Evolutionary conservation across 2,888 invertebrate species (phyloP), one percentile per base, ranked within the genome.

Genomic region (Lingula anatina): DNA sequence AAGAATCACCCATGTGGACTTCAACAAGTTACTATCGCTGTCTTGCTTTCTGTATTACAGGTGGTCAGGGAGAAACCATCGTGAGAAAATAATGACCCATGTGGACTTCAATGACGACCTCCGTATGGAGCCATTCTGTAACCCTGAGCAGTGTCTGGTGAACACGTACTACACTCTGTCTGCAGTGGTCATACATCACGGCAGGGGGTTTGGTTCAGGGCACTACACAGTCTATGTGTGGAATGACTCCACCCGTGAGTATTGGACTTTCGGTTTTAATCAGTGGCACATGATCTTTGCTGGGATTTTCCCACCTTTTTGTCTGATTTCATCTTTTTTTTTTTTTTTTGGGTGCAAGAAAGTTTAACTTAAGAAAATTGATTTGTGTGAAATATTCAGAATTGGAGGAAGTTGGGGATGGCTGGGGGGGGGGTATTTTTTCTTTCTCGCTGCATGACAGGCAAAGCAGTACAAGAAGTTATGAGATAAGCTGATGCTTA

Each of bases 201-300:
- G 76, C 5, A 57, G 66, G 44, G 73, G 73, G 3, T 75, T 76
- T 48, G 68, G 71, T 9, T 73, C 71, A 12, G 76, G 76, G 9
- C 76, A 76, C 48, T 76, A 76, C 60, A 76, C 76, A 18, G 64
- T 72, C 21, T 73, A 64, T 54, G 69, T 69, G 44, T 72, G 68
- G 65, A 73, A 69, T 53, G 55, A 56, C 24, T 66, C 66, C 46
- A 68, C 70, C 41, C 68, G 74, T 73, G 44, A 49, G 56, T 55
- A n/a, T 18, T 24, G 15, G 18, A 37, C 26, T 39, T n/a, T n/a
- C n/a, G n/a, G n/a, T n/a, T n/a, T n/a, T n/a, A n/a, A n/a, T n/a
- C n/a, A n/a, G n/a, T n/a, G n/a, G n/a, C n/a, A n/a, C n/a, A n/a
- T n/a, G n/a, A n/a, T n/a, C 31, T 15, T 31, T 15, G 15, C 31